Evolutionary conservation across 2,888 invertebrate genomes (phyloP), one percentile per base, ranked within the genome.

Genomic region (Aplocera efformata): DNA sequence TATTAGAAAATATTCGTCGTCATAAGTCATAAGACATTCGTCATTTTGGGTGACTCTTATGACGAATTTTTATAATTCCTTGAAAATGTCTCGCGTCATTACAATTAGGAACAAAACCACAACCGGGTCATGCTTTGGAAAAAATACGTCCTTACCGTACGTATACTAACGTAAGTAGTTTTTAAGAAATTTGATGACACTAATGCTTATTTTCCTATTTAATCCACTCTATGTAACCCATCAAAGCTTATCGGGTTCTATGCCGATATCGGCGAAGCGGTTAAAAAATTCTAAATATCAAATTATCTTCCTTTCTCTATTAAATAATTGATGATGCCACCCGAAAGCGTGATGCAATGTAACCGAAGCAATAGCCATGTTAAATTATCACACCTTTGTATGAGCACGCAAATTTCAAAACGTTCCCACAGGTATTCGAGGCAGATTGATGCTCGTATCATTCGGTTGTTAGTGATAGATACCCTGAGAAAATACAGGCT

Each of bases 401-500:
- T 31, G 40, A 37, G 40, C 48, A 50, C 48, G 52, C 53, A 43
- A 55, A 58, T 57, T 60, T 57, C 53, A 58, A 56, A 53, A 53
- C 49, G 50, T 67, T 69, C 69, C 49, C 63, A 64, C 58, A 64
- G 44, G 47, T 17, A 17, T 2, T 17, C 13, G 13, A 17, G 13
- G 5, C 13, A 17, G 13, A 17, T 5, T 5, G 13, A 17, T 17
- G 21, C 11, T 31, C 13, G 33, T 8, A 39, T 28, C 22, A 43
- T 50, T 50, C 50, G 49, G 55, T 60, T 54, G 58, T 60, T 63
- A 55, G 60, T 45, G 57, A 60, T 49, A 44, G 57, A 60, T 49
- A 44, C 67, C 49, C 56, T 66, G 67, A 64, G 67, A 65, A 64
- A 63, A 62, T 56, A 46, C 47, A 41, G 45, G 48, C 48, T 41